phyloP scores from a whole-genome alignment of 1,140 invertebrate genomes.

The Euwallacea fornicatus region DNA sequence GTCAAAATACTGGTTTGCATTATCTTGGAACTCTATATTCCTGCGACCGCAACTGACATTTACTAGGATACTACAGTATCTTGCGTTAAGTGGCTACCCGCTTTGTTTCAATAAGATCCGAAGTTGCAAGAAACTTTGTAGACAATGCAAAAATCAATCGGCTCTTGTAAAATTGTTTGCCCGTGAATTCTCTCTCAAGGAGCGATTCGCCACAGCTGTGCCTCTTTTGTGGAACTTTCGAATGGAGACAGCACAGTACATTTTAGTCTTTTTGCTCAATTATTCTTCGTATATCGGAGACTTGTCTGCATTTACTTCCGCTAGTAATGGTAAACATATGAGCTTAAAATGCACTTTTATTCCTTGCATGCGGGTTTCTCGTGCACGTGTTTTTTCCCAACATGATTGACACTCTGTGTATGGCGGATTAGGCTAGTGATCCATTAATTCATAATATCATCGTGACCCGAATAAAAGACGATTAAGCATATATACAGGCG shows the following conservation, averaged over 20 bases:
- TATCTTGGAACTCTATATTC: conserved; percentile 15
- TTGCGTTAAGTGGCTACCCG: neutral
- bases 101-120: conserved; percentile 12
- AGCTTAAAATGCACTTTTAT: neutral
- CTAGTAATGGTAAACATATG: conserved; percentile 8
- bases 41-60: conserved; percentile 5
- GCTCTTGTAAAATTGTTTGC: conserved; percentile 29
- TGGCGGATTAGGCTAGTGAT: too few species aligned
- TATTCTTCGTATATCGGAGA: conserved; percentile 16
- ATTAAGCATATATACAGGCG: conserved; percentile 16
- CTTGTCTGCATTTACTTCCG: conserved; percentile 8
- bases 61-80: too few species aligned
- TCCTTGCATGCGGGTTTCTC: too few species aligned
- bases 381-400: too few species aligned
- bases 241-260: conserved; percentile 24
- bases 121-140: conserved; percentile 20
- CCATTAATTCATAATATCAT: neutral
- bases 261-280: conserved; percentile 17
- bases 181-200: conserved; percentile 32
- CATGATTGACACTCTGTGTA: too few species aligned
- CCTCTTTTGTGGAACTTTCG: conserved; percentile 25
- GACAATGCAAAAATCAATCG: conserved; percentile 31
- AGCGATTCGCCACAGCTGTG: conserved; percentile 28
- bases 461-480: conserved; percentile 8
- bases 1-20: conserved; percentile 10